A percentile compares a stretch with the other conserved stretches of the same genome.
Evolutionary conservation across 2,888 invertebrate genomes (phyloP).

Genomic region (Agriopis marginaria): DNA sequence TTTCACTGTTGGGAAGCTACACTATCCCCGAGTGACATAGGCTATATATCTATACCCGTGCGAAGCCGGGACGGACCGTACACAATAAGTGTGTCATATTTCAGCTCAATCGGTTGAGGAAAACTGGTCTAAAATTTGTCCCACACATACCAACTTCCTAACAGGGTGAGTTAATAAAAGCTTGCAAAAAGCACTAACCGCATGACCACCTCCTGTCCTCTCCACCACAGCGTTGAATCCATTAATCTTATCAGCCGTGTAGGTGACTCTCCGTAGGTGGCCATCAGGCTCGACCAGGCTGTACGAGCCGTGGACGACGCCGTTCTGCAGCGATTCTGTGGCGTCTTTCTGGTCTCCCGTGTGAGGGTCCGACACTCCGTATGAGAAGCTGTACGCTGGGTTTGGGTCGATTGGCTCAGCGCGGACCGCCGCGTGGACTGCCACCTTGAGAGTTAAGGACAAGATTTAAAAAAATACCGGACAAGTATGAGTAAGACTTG

Average conservation of each 20-base stretch:
- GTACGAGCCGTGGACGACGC: slow-evolving; percentile 84
- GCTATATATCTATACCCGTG: too few relatives aligned
- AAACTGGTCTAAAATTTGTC: too few relatives aligned
- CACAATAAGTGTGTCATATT: too few relatives aligned
- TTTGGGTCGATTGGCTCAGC: slow-evolving; percentile 83
- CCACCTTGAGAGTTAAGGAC: slow-evolving; percentile 54
- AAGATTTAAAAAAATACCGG: background rate
- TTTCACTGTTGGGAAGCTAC: too few relatives aligned
- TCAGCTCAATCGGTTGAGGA: too few relatives aligned
- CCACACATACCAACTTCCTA: too few relatives aligned
- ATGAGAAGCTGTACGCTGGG: slow-evolving; percentile 83
- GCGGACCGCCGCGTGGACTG: slow-evolving; percentile 67
- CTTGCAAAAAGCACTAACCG: slow-evolving; percentile 56
- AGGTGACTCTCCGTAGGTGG: slow-evolving; percentile 80
- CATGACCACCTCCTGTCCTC: slow-evolving; percentile 77
- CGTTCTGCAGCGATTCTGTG: slow-evolving; percentile 81
- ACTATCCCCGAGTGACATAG: too few relatives aligned
- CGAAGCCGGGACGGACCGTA: too few relatives aligned
- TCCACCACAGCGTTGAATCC: slow-evolving; percentile 85
- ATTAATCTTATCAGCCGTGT: slow-evolving; percentile 84
- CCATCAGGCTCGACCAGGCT: slow-evolving; percentile 84
- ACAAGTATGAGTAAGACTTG: too few relatives aligned
- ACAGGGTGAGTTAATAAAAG: too few relatives aligned
- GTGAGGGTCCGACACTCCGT: slow-evolving; percentile 81
- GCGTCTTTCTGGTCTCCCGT: slow-evolving; percentile 85